Evolutionary conservation across 2,797 vertebrate genomes (phyloP).

Genomic region (Silurus lanzhouensis): DNA sequence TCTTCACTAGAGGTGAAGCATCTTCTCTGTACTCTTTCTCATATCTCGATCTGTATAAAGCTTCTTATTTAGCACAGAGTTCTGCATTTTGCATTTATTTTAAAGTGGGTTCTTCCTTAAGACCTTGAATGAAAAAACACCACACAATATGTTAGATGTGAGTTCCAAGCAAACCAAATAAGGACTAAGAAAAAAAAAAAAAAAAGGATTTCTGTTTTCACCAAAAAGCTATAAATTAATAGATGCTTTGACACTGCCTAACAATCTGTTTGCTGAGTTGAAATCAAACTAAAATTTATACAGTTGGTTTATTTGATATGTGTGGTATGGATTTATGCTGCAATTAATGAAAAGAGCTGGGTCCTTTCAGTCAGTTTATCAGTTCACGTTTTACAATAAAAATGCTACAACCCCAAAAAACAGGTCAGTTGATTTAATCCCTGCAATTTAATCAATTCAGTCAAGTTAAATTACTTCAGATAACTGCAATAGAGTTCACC

Average conservation of each 20-base stretch:
- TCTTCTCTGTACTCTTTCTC: background rate
- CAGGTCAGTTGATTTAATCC: background rate
- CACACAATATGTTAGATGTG: background rate
- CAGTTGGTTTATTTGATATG: background rate
- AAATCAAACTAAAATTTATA: background rate
- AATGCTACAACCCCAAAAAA: background rate
- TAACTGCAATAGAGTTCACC: background rate
- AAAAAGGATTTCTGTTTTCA: background rate
- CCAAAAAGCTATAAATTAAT: background rate
- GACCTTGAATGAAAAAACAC: slow-evolving; percentile 23
- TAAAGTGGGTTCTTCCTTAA: slow-evolving; percentile 2
- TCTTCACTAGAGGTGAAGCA: slow-evolving; percentile 12
- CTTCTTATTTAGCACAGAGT: background rate
- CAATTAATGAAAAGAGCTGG: background rate
- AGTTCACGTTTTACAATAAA: background rate
- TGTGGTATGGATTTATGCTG: background rate
- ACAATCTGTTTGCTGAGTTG: background rate
- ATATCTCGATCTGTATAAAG: background rate
- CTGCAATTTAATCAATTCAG: background rate
- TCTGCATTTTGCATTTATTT: background rate
- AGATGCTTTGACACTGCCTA: background rate
- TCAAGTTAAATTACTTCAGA: background rate
- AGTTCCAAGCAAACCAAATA: background rate
- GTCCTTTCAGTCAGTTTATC: background rate
- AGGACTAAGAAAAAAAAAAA: background rate